Conservation (phyloP, 2,113 vertebrate species). For the Coryphaenoides rupestris region DNA sequence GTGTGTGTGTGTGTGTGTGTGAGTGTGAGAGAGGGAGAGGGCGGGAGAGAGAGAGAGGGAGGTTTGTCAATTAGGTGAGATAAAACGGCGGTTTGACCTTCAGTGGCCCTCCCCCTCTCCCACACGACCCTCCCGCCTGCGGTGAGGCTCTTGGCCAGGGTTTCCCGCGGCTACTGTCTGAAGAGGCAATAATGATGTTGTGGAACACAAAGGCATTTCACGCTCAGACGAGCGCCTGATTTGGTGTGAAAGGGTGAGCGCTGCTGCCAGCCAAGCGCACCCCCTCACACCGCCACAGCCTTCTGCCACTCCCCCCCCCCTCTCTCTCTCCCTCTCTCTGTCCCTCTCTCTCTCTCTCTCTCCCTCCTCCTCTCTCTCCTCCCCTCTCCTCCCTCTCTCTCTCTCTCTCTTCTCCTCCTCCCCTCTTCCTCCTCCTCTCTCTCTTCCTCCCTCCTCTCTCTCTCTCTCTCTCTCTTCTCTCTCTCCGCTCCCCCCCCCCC, state of each 20-base stretch:
- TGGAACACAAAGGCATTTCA: constrained; percentile 77
- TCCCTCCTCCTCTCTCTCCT: constrained; percentile 17
- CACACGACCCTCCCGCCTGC: constrained; percentile 67
- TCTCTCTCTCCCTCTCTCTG: constrained; percentile 39
- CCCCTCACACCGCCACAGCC: constrained; percentile 55
- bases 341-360: constrained; percentile 44
- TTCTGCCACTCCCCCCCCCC: constrained; percentile 62
- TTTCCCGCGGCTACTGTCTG: constrained; percentile 69
- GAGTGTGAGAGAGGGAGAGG: constrained; percentile 24
- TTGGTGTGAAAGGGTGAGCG: constrained; percentile 81
- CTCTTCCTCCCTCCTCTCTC: background rate
- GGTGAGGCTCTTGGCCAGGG: constrained; percentile 84
- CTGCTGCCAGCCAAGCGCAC: constrained; percentile 78
- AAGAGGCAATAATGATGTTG: constrained; percentile 80
- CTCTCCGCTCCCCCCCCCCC: constrained; percentile 41
- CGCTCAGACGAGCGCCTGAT: constrained; percentile 82
- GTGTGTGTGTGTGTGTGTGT: background rate
- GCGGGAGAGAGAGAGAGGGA: constrained; percentile 4
- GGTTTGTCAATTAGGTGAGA: constrained; percentile 95
- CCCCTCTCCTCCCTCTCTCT: background rate
- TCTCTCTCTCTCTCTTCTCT: constrained; percentile 22
- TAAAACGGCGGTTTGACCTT: constrained; percentile 97
- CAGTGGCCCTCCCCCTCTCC: constrained; percentile 82
- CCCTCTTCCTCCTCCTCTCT: constrained; percentile 14
- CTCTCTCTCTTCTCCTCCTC: no score